Base-by-base conservation (phyloP, 2,888 invertebrate species). In the Clivina fossor region DNA sequence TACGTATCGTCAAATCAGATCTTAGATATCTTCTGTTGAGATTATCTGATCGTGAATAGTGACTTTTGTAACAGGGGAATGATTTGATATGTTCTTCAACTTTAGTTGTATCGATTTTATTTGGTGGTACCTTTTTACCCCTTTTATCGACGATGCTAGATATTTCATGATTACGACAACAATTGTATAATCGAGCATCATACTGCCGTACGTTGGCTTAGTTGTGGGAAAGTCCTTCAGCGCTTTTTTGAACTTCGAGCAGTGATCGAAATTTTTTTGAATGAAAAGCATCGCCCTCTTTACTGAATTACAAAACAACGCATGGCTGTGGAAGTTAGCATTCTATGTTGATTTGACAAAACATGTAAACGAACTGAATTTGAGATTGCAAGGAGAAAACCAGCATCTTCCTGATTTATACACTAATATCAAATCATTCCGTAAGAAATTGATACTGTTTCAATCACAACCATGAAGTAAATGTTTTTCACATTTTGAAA, bases 361-460 rank as follows among this genome's bases (percentile, higher is more conserved):
- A 57, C 60, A 63, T 62, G 19, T 33, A 33, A 3, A 47, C 51
- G 60, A 59, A 54, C 59, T 63, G 33, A 62, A 62, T 62, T 64
- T 63, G 57, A 63, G 56, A 62, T 63, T 61, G 46, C 60, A 62
- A 63, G 62, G 61, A 60, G 61, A 62, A 63, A 64, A 60, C 57
- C 58, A 62, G 61, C 60, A 54, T 61, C 61, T 62, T 11, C 59
- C 56, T 62, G 60, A 62, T 61, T 61, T 63, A 62, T 60, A 62
- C 58, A 63, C 61, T 61, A 58, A 63, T 58, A 61, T 63, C 54
- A 63, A 63, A 55, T 61, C 57, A 16, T 62, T 62, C 56, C 55
- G 55, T 46, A 37, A 61, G 53, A 59, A 61, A 59, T 40, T 60
- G 24, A 57, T 57, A 60, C 46, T 60, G 48, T 59, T 57, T 58